Conservation (phyloP, 1,140 invertebrate species). For the Drosophila carrolli region DNA sequence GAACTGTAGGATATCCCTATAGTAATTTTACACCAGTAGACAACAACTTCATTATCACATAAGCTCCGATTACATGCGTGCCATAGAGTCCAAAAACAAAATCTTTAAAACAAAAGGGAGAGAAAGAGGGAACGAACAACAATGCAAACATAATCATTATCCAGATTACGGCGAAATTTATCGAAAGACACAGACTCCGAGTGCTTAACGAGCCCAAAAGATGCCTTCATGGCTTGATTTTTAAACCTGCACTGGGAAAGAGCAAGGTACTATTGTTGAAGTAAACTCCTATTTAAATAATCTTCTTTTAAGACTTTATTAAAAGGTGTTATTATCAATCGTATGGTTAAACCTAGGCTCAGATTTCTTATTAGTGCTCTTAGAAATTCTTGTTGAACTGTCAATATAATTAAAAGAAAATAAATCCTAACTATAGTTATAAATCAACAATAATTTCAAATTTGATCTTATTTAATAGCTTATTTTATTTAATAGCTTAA, state of each 20-base stretch:
- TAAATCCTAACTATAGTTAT: too few species aligned
- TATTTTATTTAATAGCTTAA: too few species aligned
- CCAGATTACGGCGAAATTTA: conserved; percentile 55
- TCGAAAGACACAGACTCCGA: conserved; percentile 33
- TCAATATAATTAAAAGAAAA: too few species aligned
- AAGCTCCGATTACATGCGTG: conserved; percentile 40
- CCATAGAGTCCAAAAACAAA: not conserved
- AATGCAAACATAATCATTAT: conserved; percentile 68
- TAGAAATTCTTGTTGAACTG: too few species aligned
- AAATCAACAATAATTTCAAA: too few species aligned
- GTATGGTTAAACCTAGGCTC: too few species aligned
- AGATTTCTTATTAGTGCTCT: too few species aligned
- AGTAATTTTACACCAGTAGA: conserved; percentile 37
- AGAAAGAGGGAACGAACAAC: conserved; percentile 30
- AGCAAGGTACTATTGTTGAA: not conserved
- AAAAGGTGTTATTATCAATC: too few species aligned
- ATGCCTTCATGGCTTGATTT: conserved; percentile 26
- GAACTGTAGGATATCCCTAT: conserved; percentile 1
- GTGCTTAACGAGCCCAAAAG: conserved; percentile 61
- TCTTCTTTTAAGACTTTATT: too few species aligned
- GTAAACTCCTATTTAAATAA: too few species aligned
- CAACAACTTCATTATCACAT: conserved; percentile 42
- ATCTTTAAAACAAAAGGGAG: conserved; percentile 38
- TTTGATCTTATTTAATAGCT: too few species aligned
- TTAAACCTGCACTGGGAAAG: conserved; percentile 15